Conservation (phyloP, 2,888 invertebrate genomes). For the Psylliodes chrysocephalus region DNA sequence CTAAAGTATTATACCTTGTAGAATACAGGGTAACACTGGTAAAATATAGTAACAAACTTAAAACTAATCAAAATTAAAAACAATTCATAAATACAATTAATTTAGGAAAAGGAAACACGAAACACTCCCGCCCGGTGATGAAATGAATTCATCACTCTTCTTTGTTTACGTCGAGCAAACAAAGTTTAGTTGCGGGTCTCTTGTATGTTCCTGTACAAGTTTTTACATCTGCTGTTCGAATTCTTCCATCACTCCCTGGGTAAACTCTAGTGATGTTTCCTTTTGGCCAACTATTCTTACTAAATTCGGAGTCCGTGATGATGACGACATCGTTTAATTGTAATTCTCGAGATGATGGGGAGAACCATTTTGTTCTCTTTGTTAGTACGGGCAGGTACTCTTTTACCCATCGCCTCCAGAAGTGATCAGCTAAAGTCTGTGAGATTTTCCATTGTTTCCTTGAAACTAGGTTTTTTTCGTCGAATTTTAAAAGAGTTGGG, state of each 20-base stretch:
- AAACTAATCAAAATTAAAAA: too few relatives aligned
- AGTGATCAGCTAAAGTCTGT: background rate
- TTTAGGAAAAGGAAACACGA: too few relatives aligned
- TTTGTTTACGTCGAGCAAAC: background rate
- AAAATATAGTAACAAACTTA: too few relatives aligned
- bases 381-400: background rate
- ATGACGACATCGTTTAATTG: constrained; percentile 1
- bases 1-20: too few relatives aligned
- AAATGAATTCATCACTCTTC: too few relatives aligned
- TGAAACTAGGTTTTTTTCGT: background rate
- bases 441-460: constrained; percentile 14
- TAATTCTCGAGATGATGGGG: background rate
- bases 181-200: background rate
- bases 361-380: constrained; percentile 17
- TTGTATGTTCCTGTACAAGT: background rate
- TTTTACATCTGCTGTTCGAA: background rate
- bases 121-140: too few relatives aligned
- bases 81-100: too few relatives aligned
- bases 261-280: background rate
- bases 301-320: background rate
- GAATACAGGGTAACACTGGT: too few relatives aligned
- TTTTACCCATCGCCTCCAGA: constrained; percentile 9
- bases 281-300: background rate
- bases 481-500: background rate
- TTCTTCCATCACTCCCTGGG: constrained; percentile 15